Percentiles rank a stretch among this genome's conserved stretches.
These are phyloP conservation scores for Natator depressus DNA, from an alignment of 2,113 vertebrate species.

Conservation along the genomic window DNA sequence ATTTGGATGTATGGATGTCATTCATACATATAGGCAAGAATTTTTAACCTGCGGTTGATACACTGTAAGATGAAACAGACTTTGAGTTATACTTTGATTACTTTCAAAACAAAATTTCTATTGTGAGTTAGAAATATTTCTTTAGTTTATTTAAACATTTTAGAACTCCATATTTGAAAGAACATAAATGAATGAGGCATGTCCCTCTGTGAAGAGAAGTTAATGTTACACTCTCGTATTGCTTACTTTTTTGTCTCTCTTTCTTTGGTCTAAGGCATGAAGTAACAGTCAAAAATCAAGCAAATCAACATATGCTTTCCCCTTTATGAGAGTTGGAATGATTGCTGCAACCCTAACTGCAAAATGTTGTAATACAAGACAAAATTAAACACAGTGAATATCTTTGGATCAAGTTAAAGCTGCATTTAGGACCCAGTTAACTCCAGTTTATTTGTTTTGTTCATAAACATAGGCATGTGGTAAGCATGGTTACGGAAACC, in stretches of 20 bases:
- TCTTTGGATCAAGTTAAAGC: not conserved
- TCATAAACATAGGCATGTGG: not conserved
- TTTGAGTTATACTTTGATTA: no score
- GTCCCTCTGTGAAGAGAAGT: slow-evolving; percentile 43
- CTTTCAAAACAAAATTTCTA: not conserved
- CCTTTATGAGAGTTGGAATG: slow-evolving; percentile 29
- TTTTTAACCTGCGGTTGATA: not conserved
- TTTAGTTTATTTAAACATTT: slow-evolving; percentile 43
- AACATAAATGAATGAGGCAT: slow-evolving; percentile 29
- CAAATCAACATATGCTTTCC: slow-evolving; percentile 2
- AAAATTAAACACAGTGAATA: not conserved
- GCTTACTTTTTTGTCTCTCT: slow-evolving; percentile 53
- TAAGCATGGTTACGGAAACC: not conserved
- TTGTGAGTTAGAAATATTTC: slow-evolving; percentile 25
- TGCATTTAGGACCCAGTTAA: not conserved
- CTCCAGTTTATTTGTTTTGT: not conserved
- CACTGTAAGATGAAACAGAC: not conserved
- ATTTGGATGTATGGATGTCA: not conserved
- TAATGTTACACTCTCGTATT: slow-evolving; percentile 35
- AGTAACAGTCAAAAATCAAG: slow-evolving; percentile 55
- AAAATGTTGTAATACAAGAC: not conserved
- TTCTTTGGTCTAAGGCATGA: slow-evolving; percentile 47
- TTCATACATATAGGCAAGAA: not conserved
- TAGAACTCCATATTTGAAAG: slow-evolving; percentile 3
- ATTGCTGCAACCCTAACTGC: not conserved